Percentiles rank a stretch among this genome's conserved stretches.
Evolutionary conservation across 2,888 invertebrate species (phyloP).

Genomic region (Ecliptopera silaceata): DNA sequence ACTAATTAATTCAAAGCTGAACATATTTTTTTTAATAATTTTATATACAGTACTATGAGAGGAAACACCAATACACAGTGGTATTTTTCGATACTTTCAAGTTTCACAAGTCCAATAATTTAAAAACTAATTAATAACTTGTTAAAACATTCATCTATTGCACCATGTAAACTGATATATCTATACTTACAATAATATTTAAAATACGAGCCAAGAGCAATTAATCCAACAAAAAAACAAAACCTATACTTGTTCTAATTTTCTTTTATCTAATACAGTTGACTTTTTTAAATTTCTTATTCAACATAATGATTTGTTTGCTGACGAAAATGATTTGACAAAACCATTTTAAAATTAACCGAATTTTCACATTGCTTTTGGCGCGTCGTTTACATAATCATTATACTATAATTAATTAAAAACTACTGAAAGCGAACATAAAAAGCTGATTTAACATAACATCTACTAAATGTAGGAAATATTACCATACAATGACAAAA

Average conservation of each 20-base stretch:
- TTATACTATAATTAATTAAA: neutral
- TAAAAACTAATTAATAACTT: conserved; percentile 17
- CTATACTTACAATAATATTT: neutral
- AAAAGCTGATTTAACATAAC: neutral
- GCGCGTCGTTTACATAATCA: neutral
- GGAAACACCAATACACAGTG: conserved; percentile 5
- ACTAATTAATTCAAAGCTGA: conserved; percentile 38
- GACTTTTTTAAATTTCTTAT: too few species aligned
- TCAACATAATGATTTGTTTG: too few species aligned
- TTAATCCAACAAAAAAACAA: neutral
- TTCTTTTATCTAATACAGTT: too few species aligned
- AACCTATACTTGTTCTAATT: too few species aligned
- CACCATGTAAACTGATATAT: conserved; percentile 33
- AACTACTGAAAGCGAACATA: conserved; percentile 1
- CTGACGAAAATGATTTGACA: too few species aligned
- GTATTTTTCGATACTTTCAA: neutral
- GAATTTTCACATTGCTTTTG: neutral
- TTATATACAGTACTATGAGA: conserved; percentile 29
- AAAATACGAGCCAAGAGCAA: neutral
- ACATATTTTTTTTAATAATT: conserved; percentile 23
- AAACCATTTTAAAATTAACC: neutral
- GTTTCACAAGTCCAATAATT: conserved; percentile 10
- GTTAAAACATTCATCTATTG: conserved; percentile 39
- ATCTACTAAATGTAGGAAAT: conserved; percentile 14
- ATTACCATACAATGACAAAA: neutral